A percentile compares a stretch with the other conserved stretches of the same genome.
These are phyloP conservation scores for Dysmachus trigonus DNA, from an alignment of 2,888 invertebrate genomes.

Conservation along the genomic window DNA sequence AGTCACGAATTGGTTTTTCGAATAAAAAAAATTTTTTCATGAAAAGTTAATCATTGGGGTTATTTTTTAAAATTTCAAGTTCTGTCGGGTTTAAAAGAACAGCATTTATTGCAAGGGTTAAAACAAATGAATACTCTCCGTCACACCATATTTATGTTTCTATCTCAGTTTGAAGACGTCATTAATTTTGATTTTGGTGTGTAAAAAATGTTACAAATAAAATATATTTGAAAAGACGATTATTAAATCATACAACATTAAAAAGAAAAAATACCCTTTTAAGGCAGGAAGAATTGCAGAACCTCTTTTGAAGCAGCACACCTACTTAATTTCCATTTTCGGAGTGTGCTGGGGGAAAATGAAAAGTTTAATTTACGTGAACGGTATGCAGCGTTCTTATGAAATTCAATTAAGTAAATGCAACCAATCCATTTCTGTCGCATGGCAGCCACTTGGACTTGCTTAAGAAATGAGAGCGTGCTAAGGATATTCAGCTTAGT, in stretches of 20 bases:
- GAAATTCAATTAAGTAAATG: background rate
- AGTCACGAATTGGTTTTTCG: no score
- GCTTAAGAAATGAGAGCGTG: background rate
- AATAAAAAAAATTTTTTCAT: no score
- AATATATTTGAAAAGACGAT: no score
- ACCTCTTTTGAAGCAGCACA: background rate
- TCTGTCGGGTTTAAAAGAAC: no score
- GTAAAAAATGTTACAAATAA: no score
- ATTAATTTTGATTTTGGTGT: no score
- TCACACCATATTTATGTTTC: no score
- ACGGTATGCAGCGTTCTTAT: background rate
- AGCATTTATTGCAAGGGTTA: no score
- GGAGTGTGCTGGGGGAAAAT: background rate
- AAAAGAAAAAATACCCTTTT: background rate
- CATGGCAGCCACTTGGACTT: background rate
- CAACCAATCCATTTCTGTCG: background rate
- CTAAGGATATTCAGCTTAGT: background rate
- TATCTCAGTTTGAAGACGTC: no score
- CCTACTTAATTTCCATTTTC: background rate
- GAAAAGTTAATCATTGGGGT: no score
- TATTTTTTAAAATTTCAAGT: no score
- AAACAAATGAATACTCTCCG: no score
- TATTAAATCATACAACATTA: background rate
- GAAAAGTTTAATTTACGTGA: background rate
- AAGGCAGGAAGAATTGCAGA: background rate